Percentiles rank a stretch among this genome's conserved stretches.
phyloP scores from a whole-genome alignment of 2,888 invertebrate genomes.

The Parnassius smintheus region DNA sequence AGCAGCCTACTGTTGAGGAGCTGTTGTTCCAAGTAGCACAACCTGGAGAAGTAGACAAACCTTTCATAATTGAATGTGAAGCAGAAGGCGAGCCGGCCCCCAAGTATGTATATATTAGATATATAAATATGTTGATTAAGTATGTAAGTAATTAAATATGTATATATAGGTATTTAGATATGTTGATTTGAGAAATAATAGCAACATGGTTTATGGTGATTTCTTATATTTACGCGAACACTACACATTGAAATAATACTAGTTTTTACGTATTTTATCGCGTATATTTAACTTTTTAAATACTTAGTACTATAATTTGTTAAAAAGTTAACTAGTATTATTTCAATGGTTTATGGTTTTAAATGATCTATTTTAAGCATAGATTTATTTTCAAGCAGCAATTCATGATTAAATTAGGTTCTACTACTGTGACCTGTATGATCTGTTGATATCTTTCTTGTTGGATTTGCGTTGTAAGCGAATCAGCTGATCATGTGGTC shows the following conservation, averaged over 20 bases:
- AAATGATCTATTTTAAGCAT: too few relatives aligned
- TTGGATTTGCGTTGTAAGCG: too few relatives aligned
- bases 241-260: too few relatives aligned
- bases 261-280: too few relatives aligned
- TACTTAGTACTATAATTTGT: too few relatives aligned
- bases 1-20: slow-evolving; percentile 95
- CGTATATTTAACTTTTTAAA: too few relatives aligned
- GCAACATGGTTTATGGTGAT: background rate
- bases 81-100: slow-evolving; percentile 97
- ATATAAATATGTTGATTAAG: background rate
- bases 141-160: slow-evolving; percentile 81
- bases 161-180: slow-evolving; percentile 33
- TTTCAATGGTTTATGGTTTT: too few relatives aligned
- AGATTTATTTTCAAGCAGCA: slow-evolving; percentile 1
- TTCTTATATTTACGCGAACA: too few relatives aligned
- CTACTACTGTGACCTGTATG: background rate
- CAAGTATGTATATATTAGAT: slow-evolving; percentile 82
- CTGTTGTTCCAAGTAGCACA: slow-evolving; percentile 94
- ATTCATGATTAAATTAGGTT: background rate
- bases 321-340: too few relatives aligned
- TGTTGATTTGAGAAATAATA: background rate
- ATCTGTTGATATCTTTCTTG: too few relatives aligned
- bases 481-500: too few relatives aligned
- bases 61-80: slow-evolving; percentile 97
- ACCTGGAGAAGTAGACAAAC: slow-evolving; percentile 93